Evolutionary conservation across 2,113 vertebrate species (phyloP).

Genomic region (Ophiodon elongatus): DNA sequence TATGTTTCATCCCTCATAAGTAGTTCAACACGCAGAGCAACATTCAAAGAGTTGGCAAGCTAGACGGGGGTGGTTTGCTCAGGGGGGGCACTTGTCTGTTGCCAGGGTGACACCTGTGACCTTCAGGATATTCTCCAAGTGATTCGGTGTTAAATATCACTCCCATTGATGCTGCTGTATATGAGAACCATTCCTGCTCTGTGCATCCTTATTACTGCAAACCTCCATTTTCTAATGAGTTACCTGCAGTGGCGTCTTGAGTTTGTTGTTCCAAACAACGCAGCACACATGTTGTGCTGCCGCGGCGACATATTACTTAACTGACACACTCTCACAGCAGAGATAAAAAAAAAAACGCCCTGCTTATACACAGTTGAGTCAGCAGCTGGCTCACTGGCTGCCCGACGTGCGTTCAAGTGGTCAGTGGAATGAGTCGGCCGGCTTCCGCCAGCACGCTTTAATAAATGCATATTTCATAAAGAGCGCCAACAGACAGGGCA

Average conservation of each 20-base stretch:
- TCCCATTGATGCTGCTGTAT: background rate
- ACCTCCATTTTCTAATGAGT: background rate
- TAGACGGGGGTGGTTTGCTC: background rate
- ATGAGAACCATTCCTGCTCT: background rate
- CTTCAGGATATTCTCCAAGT: conserved; percentile 3
- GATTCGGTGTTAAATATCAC: background rate
- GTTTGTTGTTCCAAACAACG: background rate
- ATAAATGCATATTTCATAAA: conserved; percentile 69
- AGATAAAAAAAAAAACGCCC: background rate
- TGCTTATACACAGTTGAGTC: conserved; percentile 21
- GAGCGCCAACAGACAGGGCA: conserved; percentile 31
- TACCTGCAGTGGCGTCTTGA: background rate
- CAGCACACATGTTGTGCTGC: background rate
- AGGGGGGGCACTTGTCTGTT: background rate
- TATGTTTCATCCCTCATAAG: background rate
- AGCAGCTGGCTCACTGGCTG: conserved; percentile 29
- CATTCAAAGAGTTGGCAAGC: background rate
- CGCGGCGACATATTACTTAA: background rate
- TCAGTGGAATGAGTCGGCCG: conserved; percentile 26
- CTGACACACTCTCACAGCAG: background rate
- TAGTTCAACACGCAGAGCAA: background rate
- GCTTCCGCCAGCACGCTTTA: conserved; percentile 22
- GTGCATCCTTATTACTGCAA: background rate
- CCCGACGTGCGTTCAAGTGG: conserved; percentile 13
- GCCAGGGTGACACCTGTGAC: background rate